Evolutionary conservation across 2,113 vertebrate genomes (phyloP), one percentile per base, ranked within the genome.

Genomic region (Puffinus mauretanicus): DNA sequence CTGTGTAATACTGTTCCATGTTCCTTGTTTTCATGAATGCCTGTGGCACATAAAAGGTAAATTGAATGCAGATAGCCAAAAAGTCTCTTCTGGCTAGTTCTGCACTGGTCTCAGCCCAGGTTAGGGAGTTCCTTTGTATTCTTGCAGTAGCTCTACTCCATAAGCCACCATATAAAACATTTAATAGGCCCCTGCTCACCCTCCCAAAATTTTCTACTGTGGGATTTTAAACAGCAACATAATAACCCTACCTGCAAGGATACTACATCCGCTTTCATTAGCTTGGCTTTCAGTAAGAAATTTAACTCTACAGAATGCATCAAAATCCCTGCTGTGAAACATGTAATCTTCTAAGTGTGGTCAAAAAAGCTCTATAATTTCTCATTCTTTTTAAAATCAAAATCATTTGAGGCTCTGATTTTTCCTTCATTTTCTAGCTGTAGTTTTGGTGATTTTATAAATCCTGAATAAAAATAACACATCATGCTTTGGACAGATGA

Each of bases 341-440:
- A 69, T 76, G 30, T 5, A 32, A 46, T 82, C 42, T 84, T 91
- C 49, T 86, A 86, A 88, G 27, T 19, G 30, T 5, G 13, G 69
- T 44, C 69, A 79, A 77, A 95, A 92, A 82, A 85, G 36, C 15
- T 82, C 19, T 75, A 22, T 91, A 91, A 87, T 93, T 80, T 91
- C 65, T 71, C 76, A 55, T 58, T 94, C 57, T 85, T 91, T 79
- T 54, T 38, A 44, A 91, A 91, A 87, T 72, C 29, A 86, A 90
- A 88, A 81, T 93, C 90, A 83, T 86, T 83, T 9, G 13, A 69
- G 27, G 6, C 9, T 86, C 79, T 91, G 77, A 79, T 94, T 96
- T 94, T 62, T 64, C 24, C 22, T 90, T 94, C 44, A 60, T 88
- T 94, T 93, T 73, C 14, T 18, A 82, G 13, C 17, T 49, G 36